Evolutionary conservation across 2,797 vertebrate species (phyloP).

Genomic region (Sparus aurata): DNA sequence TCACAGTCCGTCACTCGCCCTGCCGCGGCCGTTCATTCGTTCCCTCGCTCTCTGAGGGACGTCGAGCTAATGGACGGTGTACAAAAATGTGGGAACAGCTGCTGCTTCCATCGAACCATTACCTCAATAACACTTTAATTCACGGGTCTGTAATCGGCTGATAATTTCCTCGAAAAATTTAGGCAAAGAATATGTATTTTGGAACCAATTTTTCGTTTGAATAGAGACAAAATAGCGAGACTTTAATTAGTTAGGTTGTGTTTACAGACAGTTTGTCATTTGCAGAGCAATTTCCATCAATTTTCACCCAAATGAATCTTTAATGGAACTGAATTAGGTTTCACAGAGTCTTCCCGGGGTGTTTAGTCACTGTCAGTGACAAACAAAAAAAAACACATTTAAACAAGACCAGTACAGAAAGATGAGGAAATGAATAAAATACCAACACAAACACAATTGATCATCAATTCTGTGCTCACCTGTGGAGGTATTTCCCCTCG

Average conservation of each 20-base stretch:
- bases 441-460: background rate
- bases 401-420: too few relatives aligned
- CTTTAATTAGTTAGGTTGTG: background rate
- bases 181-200: background rate
- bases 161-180: background rate
- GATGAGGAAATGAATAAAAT: too few relatives aligned
- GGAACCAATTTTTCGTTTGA: background rate
- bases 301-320: background rate
- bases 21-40: constrained; percentile 19
- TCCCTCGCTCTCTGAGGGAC: constrained; percentile 2
- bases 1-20: constrained; percentile 13
- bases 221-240: background rate
- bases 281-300: background rate
- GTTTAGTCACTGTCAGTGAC: too few relatives aligned
- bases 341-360: too few relatives aligned
- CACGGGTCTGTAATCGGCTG: background rate
- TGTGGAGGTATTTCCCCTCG: background rate
- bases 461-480: background rate
- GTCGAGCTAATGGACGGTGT: constrained; percentile 21
- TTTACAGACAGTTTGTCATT: background rate
- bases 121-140: constrained; percentile 18
- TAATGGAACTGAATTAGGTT: too few relatives aligned
- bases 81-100: constrained; percentile 22
- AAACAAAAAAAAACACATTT: too few relatives aligned
- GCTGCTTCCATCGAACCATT: constrained; percentile 29